phyloP scores from a whole-genome alignment of 2,113 vertebrate species.

The Eupsittula cactorum region DNA sequence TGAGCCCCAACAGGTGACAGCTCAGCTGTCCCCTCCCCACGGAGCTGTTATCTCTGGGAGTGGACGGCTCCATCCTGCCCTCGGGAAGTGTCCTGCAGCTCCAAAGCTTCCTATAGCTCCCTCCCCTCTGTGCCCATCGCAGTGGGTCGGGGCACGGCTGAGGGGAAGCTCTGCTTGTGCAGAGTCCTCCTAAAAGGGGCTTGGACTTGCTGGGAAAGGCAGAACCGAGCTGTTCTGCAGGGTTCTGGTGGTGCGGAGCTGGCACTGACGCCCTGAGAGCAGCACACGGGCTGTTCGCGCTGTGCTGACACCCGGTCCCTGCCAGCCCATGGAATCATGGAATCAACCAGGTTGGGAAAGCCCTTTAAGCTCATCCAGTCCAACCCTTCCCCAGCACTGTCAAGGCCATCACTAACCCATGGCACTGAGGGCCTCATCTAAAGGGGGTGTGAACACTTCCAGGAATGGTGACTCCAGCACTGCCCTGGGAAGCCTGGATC shows the following conservation, averaged over 20 bases:
- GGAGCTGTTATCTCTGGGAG: background rate
- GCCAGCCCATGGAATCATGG: background rate
- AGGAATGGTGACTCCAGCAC: background rate
- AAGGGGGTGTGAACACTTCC: background rate
- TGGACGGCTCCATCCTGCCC: background rate
- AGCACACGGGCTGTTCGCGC: background rate
- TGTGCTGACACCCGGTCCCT: background rate
- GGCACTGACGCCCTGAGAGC: background rate
- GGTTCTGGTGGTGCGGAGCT: background rate
- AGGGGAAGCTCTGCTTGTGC: background rate
- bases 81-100: background rate
- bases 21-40: constrained; percentile 58
- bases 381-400: background rate
- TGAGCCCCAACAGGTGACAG: constrained; percentile 69
- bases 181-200: background rate
- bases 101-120: background rate
- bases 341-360: background rate
- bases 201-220: background rate
- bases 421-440: background rate
- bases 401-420: background rate
- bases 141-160: background rate
- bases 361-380: background rate
- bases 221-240: background rate
- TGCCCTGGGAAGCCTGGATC: background rate
- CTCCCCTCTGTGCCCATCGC: background rate